A percentile compares a stretch with the other conserved stretches of the same genome.
Conservation (phyloP, 2,888 invertebrate genomes). For the Sarcophaga variegata region DNA sequence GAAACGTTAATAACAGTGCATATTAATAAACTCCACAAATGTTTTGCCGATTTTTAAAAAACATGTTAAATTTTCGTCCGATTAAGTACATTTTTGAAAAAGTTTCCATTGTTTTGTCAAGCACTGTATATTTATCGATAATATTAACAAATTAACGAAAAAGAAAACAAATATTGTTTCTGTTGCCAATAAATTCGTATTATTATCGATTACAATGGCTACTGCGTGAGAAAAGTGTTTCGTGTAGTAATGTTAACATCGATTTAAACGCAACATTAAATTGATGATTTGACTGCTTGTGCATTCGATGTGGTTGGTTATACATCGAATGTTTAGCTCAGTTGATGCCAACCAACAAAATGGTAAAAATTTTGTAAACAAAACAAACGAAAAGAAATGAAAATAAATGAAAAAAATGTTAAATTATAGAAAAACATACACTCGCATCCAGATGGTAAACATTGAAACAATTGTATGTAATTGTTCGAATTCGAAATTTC, state of each 20-base stretch:
- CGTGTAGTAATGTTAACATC: slow-evolving; percentile 39
- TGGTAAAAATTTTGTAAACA: slow-evolving; percentile 47
- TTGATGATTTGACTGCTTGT: slow-evolving; percentile 38
- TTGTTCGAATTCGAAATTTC: slow-evolving; percentile 67
- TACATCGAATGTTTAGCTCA: slow-evolving; percentile 42
- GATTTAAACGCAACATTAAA: slow-evolving; percentile 53
- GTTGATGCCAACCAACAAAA: slow-evolving; percentile 52
- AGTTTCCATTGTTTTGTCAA: no score
- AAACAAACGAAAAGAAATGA: slow-evolving; percentile 30
- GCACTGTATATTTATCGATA: no score
- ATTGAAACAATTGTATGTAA: slow-evolving; percentile 61
- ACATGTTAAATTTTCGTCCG: no score
- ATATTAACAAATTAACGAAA: background rate
- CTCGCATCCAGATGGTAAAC: background rate
- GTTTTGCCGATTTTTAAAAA: no score
- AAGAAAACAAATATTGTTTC: background rate
- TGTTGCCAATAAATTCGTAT: background rate
- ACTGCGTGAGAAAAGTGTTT: slow-evolving; percentile 3
- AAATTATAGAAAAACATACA: slow-evolving; percentile 11
- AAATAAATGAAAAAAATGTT: slow-evolving; percentile 22
- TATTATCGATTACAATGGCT: no score
- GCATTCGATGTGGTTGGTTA: background rate
- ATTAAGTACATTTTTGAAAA: no score
- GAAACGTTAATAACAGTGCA: no score
- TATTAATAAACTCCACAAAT: no score